Percentiles rank a stretch among this genome's conserved stretches.
These are phyloP conservation scores for Chlorodrepanis virens DNA, from an alignment of 2,113 vertebrate species.

Conservation along the genomic window DNA sequence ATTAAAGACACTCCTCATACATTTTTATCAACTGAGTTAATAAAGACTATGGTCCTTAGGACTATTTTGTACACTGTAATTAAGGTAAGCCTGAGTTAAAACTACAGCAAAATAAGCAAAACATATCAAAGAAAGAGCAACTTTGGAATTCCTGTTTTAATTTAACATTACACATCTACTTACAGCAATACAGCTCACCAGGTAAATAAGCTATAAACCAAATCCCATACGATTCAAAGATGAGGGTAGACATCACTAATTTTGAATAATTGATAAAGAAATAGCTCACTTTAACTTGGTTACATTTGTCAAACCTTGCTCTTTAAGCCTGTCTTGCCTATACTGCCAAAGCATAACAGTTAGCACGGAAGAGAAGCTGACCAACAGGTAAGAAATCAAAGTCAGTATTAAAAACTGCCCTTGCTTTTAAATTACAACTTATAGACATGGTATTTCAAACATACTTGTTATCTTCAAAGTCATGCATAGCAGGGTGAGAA, in stretches of 20 bases:
- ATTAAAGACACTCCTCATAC: not conserved
- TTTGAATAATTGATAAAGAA: not conserved
- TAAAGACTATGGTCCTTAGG: not conserved
- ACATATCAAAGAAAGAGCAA: not conserved
- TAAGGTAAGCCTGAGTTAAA: not conserved
- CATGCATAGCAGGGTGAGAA: constrained; percentile 93
- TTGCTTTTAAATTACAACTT: not conserved
- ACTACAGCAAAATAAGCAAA: not conserved
- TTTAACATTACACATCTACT: not conserved
- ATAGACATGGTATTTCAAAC: constrained; percentile 52
- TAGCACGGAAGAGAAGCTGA: not conserved
- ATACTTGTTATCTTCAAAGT: constrained; percentile 95
- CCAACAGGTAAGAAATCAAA: not conserved
- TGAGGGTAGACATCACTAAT: not conserved
- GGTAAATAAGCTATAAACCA: not conserved
- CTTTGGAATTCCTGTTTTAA: not conserved
- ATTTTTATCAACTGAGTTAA: not conserved
- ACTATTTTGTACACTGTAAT: not conserved
- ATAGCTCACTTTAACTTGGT: not conserved
- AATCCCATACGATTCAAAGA: not conserved
- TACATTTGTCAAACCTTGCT: not conserved
- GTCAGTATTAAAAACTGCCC: not conserved
- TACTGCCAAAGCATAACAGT: not conserved
- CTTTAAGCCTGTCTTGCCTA: not conserved
- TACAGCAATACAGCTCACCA: not conserved